These are phyloP conservation scores for Drosophila pseudoobscura DNA, from an alignment of 1,140 invertebrate species.

Conservation along the genomic window DNA sequence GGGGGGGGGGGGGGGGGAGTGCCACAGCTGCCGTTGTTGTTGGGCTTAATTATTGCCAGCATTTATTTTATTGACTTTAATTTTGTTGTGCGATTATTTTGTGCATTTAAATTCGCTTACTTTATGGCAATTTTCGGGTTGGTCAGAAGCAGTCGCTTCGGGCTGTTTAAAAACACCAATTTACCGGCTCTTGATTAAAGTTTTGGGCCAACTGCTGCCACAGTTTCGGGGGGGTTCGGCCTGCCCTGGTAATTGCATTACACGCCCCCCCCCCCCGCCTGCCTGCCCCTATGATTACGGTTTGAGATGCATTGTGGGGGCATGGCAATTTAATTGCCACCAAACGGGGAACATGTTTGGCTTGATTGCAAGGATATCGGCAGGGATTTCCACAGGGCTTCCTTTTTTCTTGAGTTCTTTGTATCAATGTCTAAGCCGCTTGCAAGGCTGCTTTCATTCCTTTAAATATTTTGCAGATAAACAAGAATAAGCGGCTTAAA, in stretches of 20 bases:
- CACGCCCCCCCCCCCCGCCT: not conserved
- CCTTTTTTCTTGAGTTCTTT: no score
- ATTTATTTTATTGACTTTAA: conserved; percentile 49
- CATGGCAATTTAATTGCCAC: conserved; percentile 7
- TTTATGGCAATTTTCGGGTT: conserved; percentile 18
- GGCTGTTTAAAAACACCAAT: conserved; percentile 33
- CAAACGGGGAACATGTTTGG: conserved; percentile 4
- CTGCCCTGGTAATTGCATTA: conserved; percentile 11
- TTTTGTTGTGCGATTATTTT: conserved; percentile 26
- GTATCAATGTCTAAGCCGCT: not conserved
- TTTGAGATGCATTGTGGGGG: conserved; percentile 2
- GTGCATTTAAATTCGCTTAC: conserved; percentile 40
- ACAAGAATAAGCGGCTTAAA: conserved; percentile 22
- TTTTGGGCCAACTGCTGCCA: conserved; percentile 17
- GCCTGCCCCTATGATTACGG: conserved; percentile 19
- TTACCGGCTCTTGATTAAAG: conserved; percentile 34
- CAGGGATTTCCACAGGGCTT: not conserved
- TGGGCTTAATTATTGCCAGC: conserved; percentile 38
- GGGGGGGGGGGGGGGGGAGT: not conserved
- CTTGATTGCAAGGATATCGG: not conserved
- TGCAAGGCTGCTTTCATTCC: not conserved
- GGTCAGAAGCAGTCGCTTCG: not conserved
- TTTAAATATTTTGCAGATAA: not conserved
- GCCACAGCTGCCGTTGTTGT: not conserved
- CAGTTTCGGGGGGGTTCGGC: not conserved